Conservation (phyloP, 2,888 invertebrate genomes). For the Acanthacorydalis orientalis region DNA sequence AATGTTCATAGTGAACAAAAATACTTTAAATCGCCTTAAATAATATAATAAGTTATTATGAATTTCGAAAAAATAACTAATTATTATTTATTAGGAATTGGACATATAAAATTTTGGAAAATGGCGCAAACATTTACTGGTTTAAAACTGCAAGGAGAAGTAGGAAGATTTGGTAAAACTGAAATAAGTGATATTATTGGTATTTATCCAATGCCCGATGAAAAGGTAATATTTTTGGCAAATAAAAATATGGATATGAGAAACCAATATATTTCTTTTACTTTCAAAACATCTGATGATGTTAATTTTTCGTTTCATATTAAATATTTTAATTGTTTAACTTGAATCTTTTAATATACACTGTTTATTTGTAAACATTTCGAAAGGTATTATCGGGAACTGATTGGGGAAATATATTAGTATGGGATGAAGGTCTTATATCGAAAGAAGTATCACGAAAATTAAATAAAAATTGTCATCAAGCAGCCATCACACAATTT, state of each 20-base stretch:
- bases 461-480: constrained; percentile 56
- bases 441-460: constrained; percentile 66
- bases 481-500: constrained; percentile 53
- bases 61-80: background rate
- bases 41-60: no score
- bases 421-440: constrained; percentile 83
- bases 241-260: no score
- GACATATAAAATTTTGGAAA: constrained; percentile 85
- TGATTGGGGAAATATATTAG: constrained; percentile 79
- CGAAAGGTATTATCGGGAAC: constrained; percentile 62
- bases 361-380: background rate
- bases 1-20: no score
- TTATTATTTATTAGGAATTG: constrained; percentile 31
- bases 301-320: no score
- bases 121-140: constrained; percentile 85
- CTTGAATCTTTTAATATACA: background rate
- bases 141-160: constrained; percentile 68
- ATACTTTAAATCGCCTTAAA: no score
- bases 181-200: constrained; percentile 81
- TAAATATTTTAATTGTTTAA: no score
- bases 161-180: constrained; percentile 85
- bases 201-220: constrained; percentile 72
- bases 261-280: background rate
- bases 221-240: constrained; percentile 43
- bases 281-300: background rate